These are phyloP conservation scores for Cynaeus angustus DNA, from an alignment of 2,888 invertebrate genomes.

Conservation along the genomic window DNA sequence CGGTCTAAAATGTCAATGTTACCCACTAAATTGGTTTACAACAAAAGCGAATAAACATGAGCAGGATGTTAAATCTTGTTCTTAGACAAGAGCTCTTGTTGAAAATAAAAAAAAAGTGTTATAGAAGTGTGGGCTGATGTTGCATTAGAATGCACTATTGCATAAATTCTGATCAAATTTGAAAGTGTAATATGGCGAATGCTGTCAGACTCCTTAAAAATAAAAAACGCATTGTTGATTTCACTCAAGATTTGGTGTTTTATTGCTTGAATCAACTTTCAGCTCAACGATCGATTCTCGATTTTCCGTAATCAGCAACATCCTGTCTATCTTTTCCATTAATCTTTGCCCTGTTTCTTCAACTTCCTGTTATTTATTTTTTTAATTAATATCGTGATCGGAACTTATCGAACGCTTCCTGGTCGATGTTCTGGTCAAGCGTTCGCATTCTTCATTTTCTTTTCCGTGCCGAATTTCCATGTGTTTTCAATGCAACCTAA, in stretches of 20 bases:
- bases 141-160: constrained; percentile 4
- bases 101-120: not conserved
- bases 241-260: not conserved
- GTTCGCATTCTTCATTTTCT: not conserved
- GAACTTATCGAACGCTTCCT: not conserved
- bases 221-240: constrained; percentile 17
- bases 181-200: constrained; percentile 32
- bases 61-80: not conserved
- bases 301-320: constrained; percentile 10
- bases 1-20: constrained; percentile 28
- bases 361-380: not conserved
- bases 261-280: not conserved
- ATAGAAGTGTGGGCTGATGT: not conserved
- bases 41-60: not conserved
- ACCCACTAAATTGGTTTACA: constrained; percentile 17
- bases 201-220: constrained; percentile 19
- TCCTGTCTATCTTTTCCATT: constrained; percentile 5
- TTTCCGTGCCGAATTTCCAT: constrained; percentile 4
- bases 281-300: not conserved
- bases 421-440: not conserved
- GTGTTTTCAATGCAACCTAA: constrained; percentile 1
- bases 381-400: constrained; percentile 3
- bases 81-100: not conserved
- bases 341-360: constrained; percentile 4
- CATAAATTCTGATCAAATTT: constrained; percentile 24